These are phyloP conservation scores for Kryptolebias ocellatus DNA, from an alignment of 2,797 vertebrate species.

Conservation along the genomic window DNA sequence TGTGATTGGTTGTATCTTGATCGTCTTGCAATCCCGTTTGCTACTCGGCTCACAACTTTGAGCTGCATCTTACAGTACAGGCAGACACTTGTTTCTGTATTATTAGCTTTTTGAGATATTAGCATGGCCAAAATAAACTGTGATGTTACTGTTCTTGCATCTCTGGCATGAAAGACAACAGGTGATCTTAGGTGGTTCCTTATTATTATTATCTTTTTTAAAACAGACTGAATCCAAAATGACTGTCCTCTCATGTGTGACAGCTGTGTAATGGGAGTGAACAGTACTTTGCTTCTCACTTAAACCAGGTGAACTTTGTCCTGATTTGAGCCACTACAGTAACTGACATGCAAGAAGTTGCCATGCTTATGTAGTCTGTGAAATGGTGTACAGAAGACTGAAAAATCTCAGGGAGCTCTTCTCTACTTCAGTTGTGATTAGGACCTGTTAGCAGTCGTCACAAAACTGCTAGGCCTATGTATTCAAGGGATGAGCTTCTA, in stretches of 20 bases:
- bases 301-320: conserved; percentile 7
- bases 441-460: not conserved
- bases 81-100: too few species aligned
- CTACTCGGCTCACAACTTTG: too few species aligned
- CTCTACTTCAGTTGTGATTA: not conserved
- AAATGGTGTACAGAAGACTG: not conserved
- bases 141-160: too few species aligned
- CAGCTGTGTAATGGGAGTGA: not conserved
- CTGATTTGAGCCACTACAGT: not conserved
- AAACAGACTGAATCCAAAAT: not conserved
- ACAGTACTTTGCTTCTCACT: not conserved
- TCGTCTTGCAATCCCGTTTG: too few species aligned
- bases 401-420: not conserved
- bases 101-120: too few species aligned
- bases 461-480: not conserved
- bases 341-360: not conserved
- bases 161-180: too few species aligned
- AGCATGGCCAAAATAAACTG: too few species aligned
- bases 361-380: too few species aligned
- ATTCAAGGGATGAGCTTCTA: not conserved
- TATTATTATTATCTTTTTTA: too few species aligned
- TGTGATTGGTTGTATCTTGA: too few species aligned
- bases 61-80: too few species aligned
- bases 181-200: too few species aligned
- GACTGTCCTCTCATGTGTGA: not conserved